A percentile compares a stretch with the other conserved stretches of the same genome.
phyloP scores from a whole-genome alignment of 35 echinoderm and acorn worm genomes.

The Diadema setosum region DNA sequence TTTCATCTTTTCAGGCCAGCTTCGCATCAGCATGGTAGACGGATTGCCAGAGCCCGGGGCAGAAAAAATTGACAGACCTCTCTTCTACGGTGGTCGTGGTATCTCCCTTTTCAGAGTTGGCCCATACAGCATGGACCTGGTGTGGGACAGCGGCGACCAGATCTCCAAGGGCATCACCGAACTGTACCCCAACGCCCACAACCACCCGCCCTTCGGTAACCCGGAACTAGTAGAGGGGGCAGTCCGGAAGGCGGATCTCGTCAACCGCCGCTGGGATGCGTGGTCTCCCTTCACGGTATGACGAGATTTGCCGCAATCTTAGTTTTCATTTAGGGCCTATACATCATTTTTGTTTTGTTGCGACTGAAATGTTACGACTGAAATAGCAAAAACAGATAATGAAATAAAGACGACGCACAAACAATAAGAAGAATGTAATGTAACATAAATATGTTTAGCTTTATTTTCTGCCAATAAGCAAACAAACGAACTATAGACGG shows the following conservation, averaged over 20 bases:
- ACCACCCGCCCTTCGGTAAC: slow-evolving; percentile 8
- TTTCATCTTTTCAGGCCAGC: neutral
- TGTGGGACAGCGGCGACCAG: neutral
- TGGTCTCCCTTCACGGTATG: slow-evolving; percentile 1
- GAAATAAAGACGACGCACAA: too few species aligned
- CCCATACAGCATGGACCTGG: neutral
- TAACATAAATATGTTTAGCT: too few species aligned
- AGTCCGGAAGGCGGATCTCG: too few species aligned
- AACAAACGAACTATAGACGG: too few species aligned
- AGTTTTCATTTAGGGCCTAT: too few species aligned
- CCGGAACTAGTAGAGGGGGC: neutral
- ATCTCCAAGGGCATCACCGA: neutral
- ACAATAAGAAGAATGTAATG: too few species aligned
- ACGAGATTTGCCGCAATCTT: too few species aligned
- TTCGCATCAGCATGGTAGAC: neutral
- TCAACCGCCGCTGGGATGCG: neutral
- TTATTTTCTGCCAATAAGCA: too few species aligned
- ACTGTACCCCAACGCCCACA: neutral
- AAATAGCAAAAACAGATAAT: too few species aligned
- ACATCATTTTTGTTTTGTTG: too few species aligned
- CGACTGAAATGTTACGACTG: too few species aligned
- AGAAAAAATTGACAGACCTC: neutral
- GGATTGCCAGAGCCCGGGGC: neutral
- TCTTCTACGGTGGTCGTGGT: slow-evolving; percentile 12
- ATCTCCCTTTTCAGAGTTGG: neutral